Evolutionary conservation across 2,888 invertebrate genomes (phyloP).

Genomic region (Clistopyga incitator): DNA sequence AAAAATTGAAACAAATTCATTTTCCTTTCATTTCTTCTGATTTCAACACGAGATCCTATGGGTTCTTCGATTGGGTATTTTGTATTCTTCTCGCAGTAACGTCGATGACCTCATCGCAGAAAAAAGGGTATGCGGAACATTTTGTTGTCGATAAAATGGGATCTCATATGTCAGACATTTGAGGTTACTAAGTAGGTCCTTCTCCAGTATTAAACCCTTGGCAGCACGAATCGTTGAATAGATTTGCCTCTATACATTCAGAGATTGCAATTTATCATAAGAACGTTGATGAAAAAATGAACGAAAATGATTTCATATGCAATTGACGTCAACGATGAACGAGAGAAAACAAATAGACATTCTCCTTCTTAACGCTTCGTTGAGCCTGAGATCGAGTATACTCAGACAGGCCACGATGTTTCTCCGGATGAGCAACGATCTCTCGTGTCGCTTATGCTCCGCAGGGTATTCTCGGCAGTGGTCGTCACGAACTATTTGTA

Average conservation of each 20-base stretch:
- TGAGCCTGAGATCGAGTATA: constrained; percentile 34
- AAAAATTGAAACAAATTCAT: neutral
- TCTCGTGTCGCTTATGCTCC: constrained; percentile 38
- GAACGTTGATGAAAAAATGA: neutral
- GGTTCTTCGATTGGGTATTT: neutral
- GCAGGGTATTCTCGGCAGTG: constrained; percentile 14
- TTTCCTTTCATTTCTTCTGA: neutral
- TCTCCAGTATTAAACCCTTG: too few relatives aligned
- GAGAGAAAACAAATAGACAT: constrained; percentile 13
- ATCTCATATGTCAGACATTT: too few relatives aligned
- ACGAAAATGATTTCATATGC: neutral
- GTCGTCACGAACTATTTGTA: constrained; percentile 55
- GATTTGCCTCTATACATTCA: neutral
- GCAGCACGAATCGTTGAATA: too few relatives aligned
- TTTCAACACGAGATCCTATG: too few relatives aligned
- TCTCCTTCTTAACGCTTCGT: constrained; percentile 23
- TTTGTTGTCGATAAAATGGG: too few relatives aligned
- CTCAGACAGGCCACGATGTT: constrained; percentile 19
- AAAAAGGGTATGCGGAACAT: too few relatives aligned
- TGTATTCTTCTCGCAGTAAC: neutral
- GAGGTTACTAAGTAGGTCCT: too few relatives aligned
- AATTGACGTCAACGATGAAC: constrained; percentile 7
- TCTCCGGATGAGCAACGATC: constrained; percentile 43
- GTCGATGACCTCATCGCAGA: neutral
- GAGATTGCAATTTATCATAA: neutral